Percentiles rank a stretch among this genome's conserved stretches.
phyloP scores from a whole-genome alignment of 92 coral and sea anemone species.

The Porites divaricata region DNA sequence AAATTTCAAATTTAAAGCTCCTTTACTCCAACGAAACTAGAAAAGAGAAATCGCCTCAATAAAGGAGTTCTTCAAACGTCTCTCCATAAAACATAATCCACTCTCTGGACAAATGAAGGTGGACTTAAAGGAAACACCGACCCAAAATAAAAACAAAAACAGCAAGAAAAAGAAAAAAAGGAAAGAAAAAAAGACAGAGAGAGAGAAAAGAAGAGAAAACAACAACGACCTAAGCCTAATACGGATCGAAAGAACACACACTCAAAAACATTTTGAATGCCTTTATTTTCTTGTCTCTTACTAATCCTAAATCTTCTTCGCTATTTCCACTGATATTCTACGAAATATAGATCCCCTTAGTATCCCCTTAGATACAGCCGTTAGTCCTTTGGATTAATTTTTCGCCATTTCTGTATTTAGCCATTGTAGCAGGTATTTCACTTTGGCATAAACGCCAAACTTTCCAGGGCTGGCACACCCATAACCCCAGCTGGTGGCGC shows the following conservation, averaged over 20 bases:
- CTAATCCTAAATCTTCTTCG: background rate
- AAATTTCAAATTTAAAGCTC: no score
- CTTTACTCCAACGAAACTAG: no score
- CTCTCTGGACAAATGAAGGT: no score
- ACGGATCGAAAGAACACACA: background rate
- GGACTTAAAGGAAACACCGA: no score
- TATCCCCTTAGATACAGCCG: background rate
- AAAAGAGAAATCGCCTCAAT: no score
- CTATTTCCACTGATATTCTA: background rate
- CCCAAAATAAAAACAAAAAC: no score
- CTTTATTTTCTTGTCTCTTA: background rate
- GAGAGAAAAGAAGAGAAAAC: no score
- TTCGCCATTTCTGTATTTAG: conserved; percentile 31
- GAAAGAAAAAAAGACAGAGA: no score
- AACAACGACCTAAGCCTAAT: background rate
- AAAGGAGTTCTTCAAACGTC: no score
- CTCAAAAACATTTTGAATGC: background rate
- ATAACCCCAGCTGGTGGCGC: conserved; percentile 75
- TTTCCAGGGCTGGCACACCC: conserved; percentile 68
- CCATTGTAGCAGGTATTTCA: conserved; percentile 54
- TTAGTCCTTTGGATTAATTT: background rate
- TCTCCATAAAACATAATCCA: no score
- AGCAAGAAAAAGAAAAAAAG: no score
- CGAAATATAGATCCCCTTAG: background rate
- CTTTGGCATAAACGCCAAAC: conserved; percentile 66